A percentile compares a stretch with the other conserved stretches of the same genome.
Conservation (phyloP, 2,797 vertebrate genomes). For the Bovichtus diacanthus region DNA sequence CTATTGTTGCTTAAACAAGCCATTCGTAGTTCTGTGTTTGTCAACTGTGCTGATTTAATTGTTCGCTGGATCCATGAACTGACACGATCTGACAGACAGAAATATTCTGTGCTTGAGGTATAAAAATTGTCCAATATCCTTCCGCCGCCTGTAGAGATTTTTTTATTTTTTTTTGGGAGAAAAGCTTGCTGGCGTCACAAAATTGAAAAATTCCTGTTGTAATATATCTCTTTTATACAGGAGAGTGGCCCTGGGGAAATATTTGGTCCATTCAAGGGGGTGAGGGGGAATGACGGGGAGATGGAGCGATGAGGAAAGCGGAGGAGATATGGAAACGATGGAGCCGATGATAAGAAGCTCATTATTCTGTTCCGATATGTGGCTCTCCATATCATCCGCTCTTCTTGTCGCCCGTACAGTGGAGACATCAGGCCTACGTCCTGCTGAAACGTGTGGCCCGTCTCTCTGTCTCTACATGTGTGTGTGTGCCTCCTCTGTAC, state of each 20-base stretch:
- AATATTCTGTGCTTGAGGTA: constrained; percentile 11
- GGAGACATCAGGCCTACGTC: constrained; percentile 53
- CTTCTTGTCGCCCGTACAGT: constrained; percentile 34
- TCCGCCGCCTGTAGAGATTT: background rate
- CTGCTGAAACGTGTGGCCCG: constrained; percentile 45
- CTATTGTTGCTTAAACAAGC: background rate
- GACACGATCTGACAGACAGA: background rate
- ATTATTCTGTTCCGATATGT: constrained; percentile 74
- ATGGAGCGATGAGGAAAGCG: constrained; percentile 27
- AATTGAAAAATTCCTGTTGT: constrained; percentile 50
- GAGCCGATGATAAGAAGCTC: constrained; percentile 63
- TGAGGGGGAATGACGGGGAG: constrained; percentile 42
- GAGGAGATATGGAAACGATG: constrained; percentile 57
- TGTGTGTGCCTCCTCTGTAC: constrained; percentile 31
- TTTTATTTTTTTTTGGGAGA: background rate
- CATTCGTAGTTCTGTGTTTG: background rate
- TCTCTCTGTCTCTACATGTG: constrained; percentile 6
- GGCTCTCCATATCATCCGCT: constrained; percentile 34
- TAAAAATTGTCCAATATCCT: constrained; percentile 29
- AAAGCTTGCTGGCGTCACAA: constrained; percentile 14
- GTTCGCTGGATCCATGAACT: background rate
- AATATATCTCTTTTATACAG: constrained; percentile 48
- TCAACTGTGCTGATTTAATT: constrained; percentile 4
- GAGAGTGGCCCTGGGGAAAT: constrained; percentile 63
- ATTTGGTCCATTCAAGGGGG: constrained; percentile 53